These are phyloP conservation scores for Tetranychus urticae DNA, from an alignment of 1,140 invertebrate species.

Conservation along the genomic window DNA sequence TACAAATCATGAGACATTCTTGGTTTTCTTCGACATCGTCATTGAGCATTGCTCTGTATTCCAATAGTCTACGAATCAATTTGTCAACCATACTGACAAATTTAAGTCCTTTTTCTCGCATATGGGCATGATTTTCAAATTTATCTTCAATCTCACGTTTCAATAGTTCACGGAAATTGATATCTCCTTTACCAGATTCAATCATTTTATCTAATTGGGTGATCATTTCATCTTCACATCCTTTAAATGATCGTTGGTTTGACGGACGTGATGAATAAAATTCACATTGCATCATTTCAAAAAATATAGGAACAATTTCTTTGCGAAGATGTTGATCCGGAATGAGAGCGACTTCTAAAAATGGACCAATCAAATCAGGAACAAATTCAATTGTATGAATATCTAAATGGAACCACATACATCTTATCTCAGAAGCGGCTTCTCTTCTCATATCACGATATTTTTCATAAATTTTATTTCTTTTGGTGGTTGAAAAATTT, in stretches of 20 bases:
- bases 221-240: slow-evolving; percentile 76
- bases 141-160: slow-evolving; percentile 48
- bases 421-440: slow-evolving; percentile 75
- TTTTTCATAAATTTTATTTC: slow-evolving; percentile 43
- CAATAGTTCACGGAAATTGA: slow-evolving; percentile 36
- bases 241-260: slow-evolving; percentile 12
- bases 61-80: slow-evolving; percentile 58
- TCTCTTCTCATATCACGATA: slow-evolving; percentile 74
- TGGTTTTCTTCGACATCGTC: slow-evolving; percentile 53
- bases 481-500: slow-evolving; percentile 50
- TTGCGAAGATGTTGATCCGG: slow-evolving; percentile 63
- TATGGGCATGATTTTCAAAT: slow-evolving; percentile 57
- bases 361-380: slow-evolving; percentile 72
- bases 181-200: slow-evolving; percentile 49
- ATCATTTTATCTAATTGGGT: slow-evolving; percentile 68
- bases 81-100: slow-evolving; percentile 75
- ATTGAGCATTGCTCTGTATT: slow-evolving; percentile 67
- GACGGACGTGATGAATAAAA: slow-evolving; percentile 34
- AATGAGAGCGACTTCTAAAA: slow-evolving; percentile 81
- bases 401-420: slow-evolving; percentile 81
- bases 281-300: slow-evolving; percentile 92
- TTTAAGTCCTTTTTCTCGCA: slow-evolving; percentile 57
- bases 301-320: slow-evolving; percentile 77
- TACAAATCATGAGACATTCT: slow-evolving; percentile 86
- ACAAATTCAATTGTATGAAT: slow-evolving; percentile 44